Evolutionary conservation across 2,888 invertebrate genomes (phyloP).

Genomic region (Brenthis ino): DNA sequence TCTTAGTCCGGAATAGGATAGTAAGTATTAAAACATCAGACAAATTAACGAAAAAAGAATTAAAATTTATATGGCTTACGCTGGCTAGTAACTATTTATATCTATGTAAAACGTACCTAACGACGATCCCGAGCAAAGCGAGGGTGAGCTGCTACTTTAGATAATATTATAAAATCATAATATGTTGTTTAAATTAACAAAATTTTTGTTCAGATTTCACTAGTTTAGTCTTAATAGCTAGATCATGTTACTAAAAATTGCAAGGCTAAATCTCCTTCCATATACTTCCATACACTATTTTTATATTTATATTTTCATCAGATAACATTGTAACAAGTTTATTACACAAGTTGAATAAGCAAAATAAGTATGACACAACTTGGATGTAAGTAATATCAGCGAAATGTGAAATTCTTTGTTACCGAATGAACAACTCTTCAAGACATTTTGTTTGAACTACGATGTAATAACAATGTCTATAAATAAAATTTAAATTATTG

Average conservation of each 20-base stretch:
- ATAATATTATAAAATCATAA: too few relatives aligned
- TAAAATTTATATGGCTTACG: too few relatives aligned
- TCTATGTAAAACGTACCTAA: too few relatives aligned
- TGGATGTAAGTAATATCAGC: conserved; percentile 14
- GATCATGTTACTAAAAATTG: background rate
- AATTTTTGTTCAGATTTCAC: too few relatives aligned
- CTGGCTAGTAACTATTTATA: too few relatives aligned
- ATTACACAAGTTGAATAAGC: conserved; percentile 17
- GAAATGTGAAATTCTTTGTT: conserved; percentile 14
- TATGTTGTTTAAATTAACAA: too few relatives aligned
- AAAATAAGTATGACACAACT: conserved; percentile 19
- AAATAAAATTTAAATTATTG: too few relatives aligned
- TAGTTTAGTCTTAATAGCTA: background rate
- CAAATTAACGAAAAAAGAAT: too few relatives aligned
- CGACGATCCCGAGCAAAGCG: too few relatives aligned
- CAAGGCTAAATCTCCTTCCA: conserved; percentile 8
- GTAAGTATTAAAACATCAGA: too few relatives aligned
- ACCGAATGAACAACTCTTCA: conserved; percentile 2
- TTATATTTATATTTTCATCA: conserved; percentile 11
- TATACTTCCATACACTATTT: background rate
- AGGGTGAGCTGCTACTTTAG: too few relatives aligned
- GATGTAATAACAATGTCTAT: background rate
- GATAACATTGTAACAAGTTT: conserved; percentile 14
- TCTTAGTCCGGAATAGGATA: too few relatives aligned
- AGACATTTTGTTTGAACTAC: conserved; percentile 5